Conservation (phyloP, 2,888 invertebrate species). For the Artemia sinica region DNA sequence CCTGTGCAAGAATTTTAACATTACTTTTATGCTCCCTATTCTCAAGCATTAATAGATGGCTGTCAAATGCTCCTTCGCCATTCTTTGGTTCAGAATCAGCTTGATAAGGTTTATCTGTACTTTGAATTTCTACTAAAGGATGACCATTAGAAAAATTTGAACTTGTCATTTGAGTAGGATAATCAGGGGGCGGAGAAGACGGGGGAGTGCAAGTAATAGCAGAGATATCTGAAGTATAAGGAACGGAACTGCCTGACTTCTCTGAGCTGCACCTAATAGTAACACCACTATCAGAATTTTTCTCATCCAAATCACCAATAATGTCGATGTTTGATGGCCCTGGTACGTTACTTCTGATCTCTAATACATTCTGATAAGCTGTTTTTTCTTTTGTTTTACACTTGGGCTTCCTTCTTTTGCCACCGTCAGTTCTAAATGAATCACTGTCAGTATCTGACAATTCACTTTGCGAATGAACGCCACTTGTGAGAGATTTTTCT, state of each 20-base stretch:
- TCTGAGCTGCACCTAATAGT: conserved; percentile 6
- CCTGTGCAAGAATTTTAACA: neutral
- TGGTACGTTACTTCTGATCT: neutral
- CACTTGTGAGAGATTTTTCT: neutral
- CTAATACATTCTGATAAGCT: neutral
- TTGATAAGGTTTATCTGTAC: neutral
- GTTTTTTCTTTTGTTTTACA: neutral
- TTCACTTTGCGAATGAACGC: conserved; percentile 8
- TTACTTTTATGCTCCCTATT: neutral
- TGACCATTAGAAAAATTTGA: too few relatives aligned
- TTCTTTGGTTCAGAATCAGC: too few relatives aligned
- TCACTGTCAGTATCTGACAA: neutral
- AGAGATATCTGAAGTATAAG: neutral
- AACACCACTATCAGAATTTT: neutral
- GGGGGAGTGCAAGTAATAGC: neutral
- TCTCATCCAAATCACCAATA: neutral
- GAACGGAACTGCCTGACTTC: neutral
- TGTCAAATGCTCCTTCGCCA: too few relatives aligned
- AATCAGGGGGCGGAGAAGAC: neutral
- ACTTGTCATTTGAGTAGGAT: neutral
- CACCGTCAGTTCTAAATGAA: neutral
- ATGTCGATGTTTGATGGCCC: neutral
- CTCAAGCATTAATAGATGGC: too few relatives aligned
- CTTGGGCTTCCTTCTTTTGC: neutral
- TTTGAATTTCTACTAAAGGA: neutral